A percentile compares a stretch with the other conserved stretches of the same genome.
These are phyloP conservation scores for Pseudopodoces humilis DNA, from an alignment of 2,113 vertebrate species.

Conservation along the genomic window DNA sequence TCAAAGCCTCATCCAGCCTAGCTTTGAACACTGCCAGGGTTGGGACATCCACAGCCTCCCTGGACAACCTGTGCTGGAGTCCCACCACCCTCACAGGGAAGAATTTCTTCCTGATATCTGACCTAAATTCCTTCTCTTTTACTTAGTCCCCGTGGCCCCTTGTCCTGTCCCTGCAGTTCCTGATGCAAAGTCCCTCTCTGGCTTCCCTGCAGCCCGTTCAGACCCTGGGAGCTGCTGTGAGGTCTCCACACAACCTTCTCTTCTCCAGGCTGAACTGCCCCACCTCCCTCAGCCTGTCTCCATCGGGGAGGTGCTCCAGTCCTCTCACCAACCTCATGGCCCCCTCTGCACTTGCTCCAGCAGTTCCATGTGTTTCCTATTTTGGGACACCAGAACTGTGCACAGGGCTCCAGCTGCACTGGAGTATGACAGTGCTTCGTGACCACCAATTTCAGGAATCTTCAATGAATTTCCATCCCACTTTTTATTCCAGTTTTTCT, in stretches of 20 bases:
- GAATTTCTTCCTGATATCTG: background rate
- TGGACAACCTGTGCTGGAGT: background rate
- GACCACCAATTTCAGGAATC: background rate
- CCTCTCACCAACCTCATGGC: background rate
- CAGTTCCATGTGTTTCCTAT: background rate
- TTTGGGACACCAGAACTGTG: background rate
- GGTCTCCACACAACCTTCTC: background rate
- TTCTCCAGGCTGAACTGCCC: background rate
- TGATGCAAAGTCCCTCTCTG: background rate
- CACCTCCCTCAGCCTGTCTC: background rate
- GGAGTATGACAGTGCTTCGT: background rate
- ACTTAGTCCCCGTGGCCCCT: background rate
- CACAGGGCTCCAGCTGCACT: background rate
- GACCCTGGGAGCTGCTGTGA: background rate
- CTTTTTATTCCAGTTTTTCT: background rate
- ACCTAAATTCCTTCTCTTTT: background rate
- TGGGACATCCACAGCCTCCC: background rate
- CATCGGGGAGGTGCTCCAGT: background rate
- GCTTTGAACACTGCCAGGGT: too few relatives aligned
- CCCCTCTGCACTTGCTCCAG: background rate
- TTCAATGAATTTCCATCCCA: background rate
- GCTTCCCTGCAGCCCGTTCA: background rate
- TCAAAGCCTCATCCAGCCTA: background rate
- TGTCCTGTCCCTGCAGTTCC: background rate
- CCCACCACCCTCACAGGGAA: background rate